phyloP scores from a whole-genome alignment of 92 coral and sea anemone species.

The Pocillopora grandis region DNA sequence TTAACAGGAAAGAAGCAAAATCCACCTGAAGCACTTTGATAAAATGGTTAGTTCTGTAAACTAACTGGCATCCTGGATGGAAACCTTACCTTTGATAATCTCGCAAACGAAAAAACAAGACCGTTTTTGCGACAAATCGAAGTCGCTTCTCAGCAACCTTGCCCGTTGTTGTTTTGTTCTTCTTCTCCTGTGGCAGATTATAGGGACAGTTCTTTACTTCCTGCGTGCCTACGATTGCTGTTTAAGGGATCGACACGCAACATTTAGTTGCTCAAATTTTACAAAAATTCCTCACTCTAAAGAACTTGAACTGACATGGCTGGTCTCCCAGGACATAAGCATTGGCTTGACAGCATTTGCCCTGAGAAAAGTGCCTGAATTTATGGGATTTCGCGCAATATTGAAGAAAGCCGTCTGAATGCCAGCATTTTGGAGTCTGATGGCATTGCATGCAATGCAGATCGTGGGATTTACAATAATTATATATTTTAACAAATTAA shows the following conservation, averaged over 20 bases:
- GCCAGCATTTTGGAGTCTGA: conserved; percentile 52
- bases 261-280: conserved; percentile 47
- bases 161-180: neutral
- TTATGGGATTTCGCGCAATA: conserved; percentile 36
- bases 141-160: neutral
- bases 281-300: conserved; percentile 44
- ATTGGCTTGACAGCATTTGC: neutral
- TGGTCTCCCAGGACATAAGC: conserved; percentile 23
- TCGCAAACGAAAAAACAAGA: neutral
- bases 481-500: conserved; percentile 6
- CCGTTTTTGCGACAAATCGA: neutral
- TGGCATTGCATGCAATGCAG: conserved; percentile 11
- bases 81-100: neutral
- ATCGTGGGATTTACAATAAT: conserved; percentile 33
- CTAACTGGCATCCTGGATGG: neutral
- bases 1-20: neutral
- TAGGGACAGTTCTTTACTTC: conserved; percentile 38
- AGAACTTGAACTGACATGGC: conserved; percentile 57
- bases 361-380: conserved; percentile 40
- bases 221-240: conserved; percentile 55
- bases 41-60: neutral
- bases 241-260: conserved; percentile 34
- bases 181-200: conserved; percentile 38
- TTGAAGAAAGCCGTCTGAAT: conserved; percentile 30
- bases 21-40: neutral